Evolutionary conservation across 2,888 invertebrate species (phyloP), one percentile per base, ranked within the genome.

Genomic region (Cantharis rustica): DNA sequence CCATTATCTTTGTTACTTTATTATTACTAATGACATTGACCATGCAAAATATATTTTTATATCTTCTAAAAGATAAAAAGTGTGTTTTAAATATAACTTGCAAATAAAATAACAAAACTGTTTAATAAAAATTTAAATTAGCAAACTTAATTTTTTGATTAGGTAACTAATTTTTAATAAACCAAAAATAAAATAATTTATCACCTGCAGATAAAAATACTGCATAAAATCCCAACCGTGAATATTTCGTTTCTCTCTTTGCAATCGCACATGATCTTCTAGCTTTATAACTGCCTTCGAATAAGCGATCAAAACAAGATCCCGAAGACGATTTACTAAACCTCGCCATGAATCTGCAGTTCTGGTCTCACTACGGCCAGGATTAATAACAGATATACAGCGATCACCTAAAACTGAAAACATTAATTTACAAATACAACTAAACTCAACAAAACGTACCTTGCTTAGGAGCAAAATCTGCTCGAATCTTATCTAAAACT

Each of bases 211-310:
- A 82, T 96, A 91, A 90, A 98, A 98, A 89, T 98, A 98, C 87
- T 95, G 93, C 87, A 95, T 95, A 89, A 98, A 98, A 88, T 95
- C 95, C 98, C 98, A 98, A 26, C 94, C 95, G 0, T 92, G 91
- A 85, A 97, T 95, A 88, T 96, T 98, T 73, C 98, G 90, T 84
- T 94, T 94, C 87, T 98, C 98, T 76, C 98, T 91, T 84, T 96
- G 95, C 76, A 95, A 94, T 81, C 98, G 90, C 89, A 98, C 95
- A 81, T 95, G 91, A 85, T 98, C 97, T 88, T 98, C 97, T 87
- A 97, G 95, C 84, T 93, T 93, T 68, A 94, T 91, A 27, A 98
- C 91, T 23, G 95, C 95, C 82, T 94, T 93, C 84, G 96, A 96
- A 86, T 96, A 98, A 2, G 97, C 95, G 64, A 94, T 92, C 16